Evolutionary conservation across 2,113 vertebrate species (phyloP).

Genomic region (Pandion haliaetus): DNA sequence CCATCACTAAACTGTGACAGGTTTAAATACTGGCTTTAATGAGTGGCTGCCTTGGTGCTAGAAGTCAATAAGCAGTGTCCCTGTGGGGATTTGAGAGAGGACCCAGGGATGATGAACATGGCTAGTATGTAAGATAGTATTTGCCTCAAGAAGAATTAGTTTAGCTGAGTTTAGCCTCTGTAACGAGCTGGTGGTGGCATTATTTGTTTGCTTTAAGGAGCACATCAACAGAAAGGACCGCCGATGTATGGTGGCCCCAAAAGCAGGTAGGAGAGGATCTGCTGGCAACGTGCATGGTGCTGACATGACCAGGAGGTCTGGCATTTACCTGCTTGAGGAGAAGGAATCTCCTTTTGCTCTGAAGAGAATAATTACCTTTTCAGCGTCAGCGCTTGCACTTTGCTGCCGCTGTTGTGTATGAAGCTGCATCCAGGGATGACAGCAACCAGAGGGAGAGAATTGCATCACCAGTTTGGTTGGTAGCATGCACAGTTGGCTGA

Average conservation of each 20-base stretch:
- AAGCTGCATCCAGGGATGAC: not conserved
- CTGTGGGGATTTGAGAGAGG: not conserved
- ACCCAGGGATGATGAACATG: not conserved
- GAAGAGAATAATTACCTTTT: not conserved
- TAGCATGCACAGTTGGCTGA: not conserved
- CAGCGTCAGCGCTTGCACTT: not conserved
- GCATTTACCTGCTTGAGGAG: not conserved
- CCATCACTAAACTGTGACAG: not conserved
- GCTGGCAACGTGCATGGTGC: not conserved
- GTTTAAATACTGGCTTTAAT: not conserved
- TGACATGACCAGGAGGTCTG: not conserved
- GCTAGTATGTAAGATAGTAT: not conserved
- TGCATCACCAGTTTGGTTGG: fast-evolving
- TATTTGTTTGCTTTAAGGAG: not conserved
- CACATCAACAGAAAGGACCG: not conserved
- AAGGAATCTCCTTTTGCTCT: not conserved
- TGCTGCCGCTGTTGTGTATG: not conserved
- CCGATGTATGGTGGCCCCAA: not conserved
- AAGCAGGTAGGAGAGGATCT: not conserved
- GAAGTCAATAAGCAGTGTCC: not conserved
- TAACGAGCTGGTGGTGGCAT: not conserved
- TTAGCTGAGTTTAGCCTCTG: not conserved
- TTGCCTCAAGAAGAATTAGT: not conserved
- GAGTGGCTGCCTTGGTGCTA: not conserved
- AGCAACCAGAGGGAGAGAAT: not conserved